Conservation (phyloP, 2,888 invertebrate species). For the Philhelius pedissequus region DNA sequence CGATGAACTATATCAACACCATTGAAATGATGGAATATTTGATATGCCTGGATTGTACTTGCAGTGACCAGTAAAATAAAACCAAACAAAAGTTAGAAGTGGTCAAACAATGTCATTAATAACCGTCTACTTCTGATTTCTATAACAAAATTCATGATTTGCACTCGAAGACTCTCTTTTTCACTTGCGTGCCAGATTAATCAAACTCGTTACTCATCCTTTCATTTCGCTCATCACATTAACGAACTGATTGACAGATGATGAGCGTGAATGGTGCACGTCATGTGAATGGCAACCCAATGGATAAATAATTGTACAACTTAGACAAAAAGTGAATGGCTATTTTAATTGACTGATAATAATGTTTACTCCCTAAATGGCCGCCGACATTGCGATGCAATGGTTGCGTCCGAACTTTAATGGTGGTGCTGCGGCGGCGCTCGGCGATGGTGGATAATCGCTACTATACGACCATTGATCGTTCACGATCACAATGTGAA, state of each 20-base stretch:
- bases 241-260: neutral
- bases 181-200: neutral
- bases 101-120: too few relatives aligned
- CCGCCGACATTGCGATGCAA: neutral
- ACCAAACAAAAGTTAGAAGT: too few relatives aligned
- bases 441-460: neutral
- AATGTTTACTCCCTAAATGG: constrained; percentile 7
- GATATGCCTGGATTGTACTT: too few relatives aligned
- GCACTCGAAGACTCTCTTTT: neutral
- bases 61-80: too few relatives aligned
- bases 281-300: neutral
- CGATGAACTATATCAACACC: too few relatives aligned
- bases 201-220: neutral
- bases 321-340: neutral
- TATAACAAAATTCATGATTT: neutral
- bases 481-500: constrained; percentile 50
- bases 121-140: neutral
- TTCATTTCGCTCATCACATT: neutral
- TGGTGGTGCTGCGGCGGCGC: neutral
- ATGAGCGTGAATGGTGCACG: neutral
- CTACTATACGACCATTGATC: constrained; percentile 21
- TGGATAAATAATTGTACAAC: neutral
- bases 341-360: constrained; percentile 17
- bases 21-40: too few relatives aligned
- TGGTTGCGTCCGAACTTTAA: neutral